Evolutionary conservation across 2,113 vertebrate species (phyloP).

Genomic region (Lucifuga dentata): DNA sequence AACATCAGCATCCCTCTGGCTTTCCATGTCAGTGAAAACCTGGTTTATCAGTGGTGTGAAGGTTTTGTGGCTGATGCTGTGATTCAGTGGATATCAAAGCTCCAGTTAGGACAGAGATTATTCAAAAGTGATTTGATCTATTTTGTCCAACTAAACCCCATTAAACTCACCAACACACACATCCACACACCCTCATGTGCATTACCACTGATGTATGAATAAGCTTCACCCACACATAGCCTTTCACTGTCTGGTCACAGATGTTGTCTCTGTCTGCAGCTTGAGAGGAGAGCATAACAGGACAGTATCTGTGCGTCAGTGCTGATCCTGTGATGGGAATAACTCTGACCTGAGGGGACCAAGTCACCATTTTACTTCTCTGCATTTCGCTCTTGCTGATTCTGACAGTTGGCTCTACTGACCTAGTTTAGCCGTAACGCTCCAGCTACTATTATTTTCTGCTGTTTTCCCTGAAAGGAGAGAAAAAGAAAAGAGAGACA

Average conservation of each 20-base stretch:
- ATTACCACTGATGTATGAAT: too few species aligned
- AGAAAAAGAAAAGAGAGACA: background rate
- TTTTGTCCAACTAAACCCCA: too few species aligned
- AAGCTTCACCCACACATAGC: slow-evolving; percentile 47
- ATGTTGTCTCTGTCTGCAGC: slow-evolving; percentile 32
- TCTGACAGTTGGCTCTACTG: slow-evolving; percentile 72
- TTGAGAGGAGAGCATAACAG: slow-evolving; percentile 18
- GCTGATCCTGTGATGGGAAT: slow-evolving; percentile 13
- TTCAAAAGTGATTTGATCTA: slow-evolving; percentile 33
- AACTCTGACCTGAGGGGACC: slow-evolving; percentile 68
- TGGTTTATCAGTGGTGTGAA: slow-evolving; percentile 8
- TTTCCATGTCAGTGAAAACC: slow-evolving; percentile 6
- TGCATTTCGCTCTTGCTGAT: slow-evolving; percentile 52
- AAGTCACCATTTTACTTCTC: slow-evolving; percentile 41
- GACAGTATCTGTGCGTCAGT: slow-evolving; percentile 45
- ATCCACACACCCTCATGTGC: slow-evolving; percentile 26
- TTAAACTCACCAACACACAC: slow-evolving; percentile 5
- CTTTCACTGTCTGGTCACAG: slow-evolving; percentile 48
- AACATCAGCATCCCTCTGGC: background rate
- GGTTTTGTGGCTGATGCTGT: background rate
- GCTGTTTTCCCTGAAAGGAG: background rate
- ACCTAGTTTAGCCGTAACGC: slow-evolving; percentile 74
- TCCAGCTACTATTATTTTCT: slow-evolving; percentile 40
- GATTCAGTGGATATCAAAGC: slow-evolving; percentile 3
- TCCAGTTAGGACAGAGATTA: slow-evolving; percentile 15